Conservation (phyloP, 1,140 invertebrate genomes). For the Lethrus apterus region DNA sequence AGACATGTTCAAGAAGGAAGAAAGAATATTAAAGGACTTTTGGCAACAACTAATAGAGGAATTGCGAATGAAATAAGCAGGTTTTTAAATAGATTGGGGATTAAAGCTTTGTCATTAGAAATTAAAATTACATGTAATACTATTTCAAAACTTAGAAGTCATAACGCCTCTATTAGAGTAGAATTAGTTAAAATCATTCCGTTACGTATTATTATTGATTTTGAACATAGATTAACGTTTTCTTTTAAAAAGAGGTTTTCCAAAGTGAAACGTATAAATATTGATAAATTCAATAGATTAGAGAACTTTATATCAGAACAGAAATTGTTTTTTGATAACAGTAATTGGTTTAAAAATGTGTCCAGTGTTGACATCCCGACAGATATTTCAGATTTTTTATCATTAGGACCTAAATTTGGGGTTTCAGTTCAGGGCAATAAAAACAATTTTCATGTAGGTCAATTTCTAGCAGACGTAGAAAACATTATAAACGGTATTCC, state of each 20-base stretch:
- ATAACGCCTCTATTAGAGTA: too few species aligned
- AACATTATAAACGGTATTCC: slow-evolving; percentile 7
- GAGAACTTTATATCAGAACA: not conserved
- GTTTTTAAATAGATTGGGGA: too few species aligned
- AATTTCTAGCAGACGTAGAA: slow-evolving; percentile 8
- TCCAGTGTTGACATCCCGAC: slow-evolving; percentile 9
- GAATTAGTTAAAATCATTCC: too few species aligned
- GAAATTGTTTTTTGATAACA: slow-evolving; percentile 6
- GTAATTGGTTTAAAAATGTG: slow-evolving; percentile 15
- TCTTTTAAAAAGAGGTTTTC: slow-evolving; percentile 7
- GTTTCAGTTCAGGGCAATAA: not conserved
- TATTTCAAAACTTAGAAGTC: too few species aligned
- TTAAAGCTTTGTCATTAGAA: too few species aligned
- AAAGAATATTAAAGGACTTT: too few species aligned
- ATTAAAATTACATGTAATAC: too few species aligned
- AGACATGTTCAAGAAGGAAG: too few species aligned
- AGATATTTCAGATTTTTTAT: slow-evolving; percentile 15
- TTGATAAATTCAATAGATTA: slow-evolving; percentile 9
- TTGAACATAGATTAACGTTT: not conserved
- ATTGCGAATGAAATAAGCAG: too few species aligned
- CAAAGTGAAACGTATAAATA: not conserved
- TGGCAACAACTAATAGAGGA: too few species aligned
- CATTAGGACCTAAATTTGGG: slow-evolving; percentile 14
- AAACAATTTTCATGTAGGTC: not conserved
- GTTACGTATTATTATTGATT: too few species aligned